Base-by-base conservation (phyloP, 2,797 vertebrate genomes). In the Danio jaintianensis region DNA sequence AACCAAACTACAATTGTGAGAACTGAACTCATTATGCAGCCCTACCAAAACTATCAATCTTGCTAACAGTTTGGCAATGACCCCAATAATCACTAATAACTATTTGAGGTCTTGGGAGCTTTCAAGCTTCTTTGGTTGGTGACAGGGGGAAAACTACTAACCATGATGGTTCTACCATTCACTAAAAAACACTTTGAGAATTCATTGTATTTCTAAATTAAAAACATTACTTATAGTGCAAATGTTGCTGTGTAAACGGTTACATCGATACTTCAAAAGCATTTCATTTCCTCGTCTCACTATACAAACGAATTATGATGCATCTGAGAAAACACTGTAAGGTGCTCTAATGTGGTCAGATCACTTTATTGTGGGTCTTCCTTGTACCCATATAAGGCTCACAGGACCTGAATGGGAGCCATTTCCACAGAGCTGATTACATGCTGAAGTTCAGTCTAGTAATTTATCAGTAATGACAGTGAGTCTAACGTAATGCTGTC, bases 401-500 rank as follows among this genome's bases (percentile, higher is more conserved):
- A 48, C 22, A 69, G 53, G 16, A 69, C n/a, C 66, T 50, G 43
- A 40, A 38, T 50, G 64, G 12, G 10, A 70, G 56, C 45, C 8
- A 40, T 61, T 61, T 61, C 55, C 76, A 69, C 16, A 40, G 66
- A 22, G 43, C 53, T 58, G 52, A 69, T 69, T 16, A 78, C 42
- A 59, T 16, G 29, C 29, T 52, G 43, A 78, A 61, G 66, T 50
- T 29, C 55, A 4, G 45, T 70, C 43, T 61, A 59, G 66, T 22
- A 18, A 58, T 68, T 59, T 69, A 38, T 78, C 75, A 58, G 63
- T 47, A 78, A 58, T 78, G 66, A 59, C 55, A 68, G 66, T 42
- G 66, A 70, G 45, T 50, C 45, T 69, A 45, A 78, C 38, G 43
- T 70, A 40, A 61, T 70, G 12, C 45, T 0, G 4, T 36, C 75